A percentile compares a stretch with the other conserved stretches of the same genome.
These are phyloP conservation scores for Drosophila robusta DNA, from an alignment of 2,888 invertebrate genomes.

Conservation along the genomic window DNA sequence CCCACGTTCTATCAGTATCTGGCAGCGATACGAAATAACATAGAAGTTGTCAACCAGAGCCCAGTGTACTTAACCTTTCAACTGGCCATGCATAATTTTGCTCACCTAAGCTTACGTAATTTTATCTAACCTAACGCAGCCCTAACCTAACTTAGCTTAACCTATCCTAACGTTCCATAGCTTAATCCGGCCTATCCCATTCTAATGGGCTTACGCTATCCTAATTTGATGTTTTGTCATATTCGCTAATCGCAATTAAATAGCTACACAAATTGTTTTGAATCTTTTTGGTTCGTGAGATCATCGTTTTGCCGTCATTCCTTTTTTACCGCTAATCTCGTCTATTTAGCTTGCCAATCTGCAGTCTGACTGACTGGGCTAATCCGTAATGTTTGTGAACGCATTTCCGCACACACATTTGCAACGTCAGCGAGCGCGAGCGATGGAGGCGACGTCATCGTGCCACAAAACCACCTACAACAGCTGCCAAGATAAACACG, in stretches of 20 bases:
- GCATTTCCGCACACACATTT: conserved; percentile 67
- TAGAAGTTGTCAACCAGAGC: too few species aligned
- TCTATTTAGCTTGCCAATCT: conserved; percentile 13
- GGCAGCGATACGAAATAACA: too few species aligned
- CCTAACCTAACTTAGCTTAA: too few species aligned
- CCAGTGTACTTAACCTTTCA: too few species aligned
- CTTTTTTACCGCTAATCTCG: conserved; percentile 14
- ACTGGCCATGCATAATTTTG: too few species aligned
- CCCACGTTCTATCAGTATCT: too few species aligned
- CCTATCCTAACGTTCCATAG: background rate
- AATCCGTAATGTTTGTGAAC: conserved; percentile 52
- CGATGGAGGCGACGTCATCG: conserved; percentile 52
- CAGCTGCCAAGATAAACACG: conserved; percentile 64
- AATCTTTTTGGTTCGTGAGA: conserved; percentile 11
- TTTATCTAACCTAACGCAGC: too few species aligned
- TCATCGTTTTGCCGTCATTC: conserved; percentile 8
- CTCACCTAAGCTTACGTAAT: too few species aligned
- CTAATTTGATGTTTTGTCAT: background rate
- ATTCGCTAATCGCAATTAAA: background rate
- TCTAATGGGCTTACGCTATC: too few species aligned
- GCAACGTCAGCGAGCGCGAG: conserved; percentile 57
- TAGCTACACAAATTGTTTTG: background rate
- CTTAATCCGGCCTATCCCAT: background rate
- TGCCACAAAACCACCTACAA: conserved; percentile 43
- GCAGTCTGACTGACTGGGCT: conserved; percentile 25